A percentile compares a stretch with the other conserved stretches of the same genome.
These are phyloP conservation scores for Pantala flavescens DNA, from an alignment of 1,140 invertebrate species.

Conservation along the genomic window DNA sequence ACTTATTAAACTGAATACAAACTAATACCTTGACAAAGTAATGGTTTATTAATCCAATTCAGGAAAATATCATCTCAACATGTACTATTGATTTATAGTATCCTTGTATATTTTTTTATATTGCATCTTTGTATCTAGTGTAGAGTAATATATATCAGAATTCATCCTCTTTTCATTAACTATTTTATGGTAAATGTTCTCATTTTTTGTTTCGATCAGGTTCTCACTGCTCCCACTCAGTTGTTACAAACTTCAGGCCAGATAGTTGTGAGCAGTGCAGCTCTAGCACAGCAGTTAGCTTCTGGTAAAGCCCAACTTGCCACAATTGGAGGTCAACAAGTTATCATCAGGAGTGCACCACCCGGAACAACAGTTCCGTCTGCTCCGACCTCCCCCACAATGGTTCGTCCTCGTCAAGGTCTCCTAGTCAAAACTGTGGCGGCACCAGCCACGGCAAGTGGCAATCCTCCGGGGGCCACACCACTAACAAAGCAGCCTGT, in stretches of 20 bases:
- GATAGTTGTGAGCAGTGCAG: constrained; percentile 51
- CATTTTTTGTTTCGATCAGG: constrained; percentile 32
- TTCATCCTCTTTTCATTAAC: too few relatives aligned
- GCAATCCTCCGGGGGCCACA: constrained; percentile 9
- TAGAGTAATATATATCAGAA: too few relatives aligned
- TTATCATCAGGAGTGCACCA: constrained; percentile 53
- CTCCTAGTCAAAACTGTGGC: constrained; percentile 18
- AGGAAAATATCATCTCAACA: too few relatives aligned
- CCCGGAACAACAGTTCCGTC: constrained; percentile 42
- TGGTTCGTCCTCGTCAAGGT: not conserved
- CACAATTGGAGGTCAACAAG: constrained; percentile 68
- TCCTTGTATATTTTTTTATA: too few relatives aligned
- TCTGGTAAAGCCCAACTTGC: constrained; percentile 47
- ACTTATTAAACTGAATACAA: too few relatives aligned
- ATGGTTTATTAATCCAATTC: too few relatives aligned
- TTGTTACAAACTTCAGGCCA: constrained; percentile 37
- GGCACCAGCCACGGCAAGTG: constrained; percentile 15
- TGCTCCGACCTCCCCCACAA: not conserved
- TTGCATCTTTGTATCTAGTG: too few relatives aligned
- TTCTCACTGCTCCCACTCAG: constrained; percentile 36
- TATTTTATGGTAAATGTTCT: too few relatives aligned
- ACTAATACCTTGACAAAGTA: too few relatives aligned
- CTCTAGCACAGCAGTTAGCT: constrained; percentile 18
- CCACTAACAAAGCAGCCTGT: constrained; percentile 10
- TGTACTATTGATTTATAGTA: too few relatives aligned